These are phyloP conservation scores for Ammospiza nelsoni DNA, from an alignment of 2,113 vertebrate species.

Conservation along the genomic window DNA sequence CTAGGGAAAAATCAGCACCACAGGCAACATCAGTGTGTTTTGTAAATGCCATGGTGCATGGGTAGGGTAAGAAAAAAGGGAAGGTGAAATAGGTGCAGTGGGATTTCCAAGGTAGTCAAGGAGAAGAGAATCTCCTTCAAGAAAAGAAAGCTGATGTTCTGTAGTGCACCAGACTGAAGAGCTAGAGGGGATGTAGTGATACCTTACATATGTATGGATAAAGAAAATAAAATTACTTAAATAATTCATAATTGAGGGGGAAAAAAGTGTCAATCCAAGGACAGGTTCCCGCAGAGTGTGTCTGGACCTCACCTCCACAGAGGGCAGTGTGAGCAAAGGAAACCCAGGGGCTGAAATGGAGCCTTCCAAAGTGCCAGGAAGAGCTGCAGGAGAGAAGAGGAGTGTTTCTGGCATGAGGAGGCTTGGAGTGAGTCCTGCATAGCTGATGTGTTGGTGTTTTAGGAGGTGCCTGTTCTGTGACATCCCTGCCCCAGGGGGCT, in stretches of 20 bases:
- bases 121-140: not conserved
- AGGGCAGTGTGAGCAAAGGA: constrained; percentile 35
- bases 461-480: not conserved
- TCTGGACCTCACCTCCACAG: constrained; percentile 6
- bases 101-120: not conserved
- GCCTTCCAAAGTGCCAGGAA: not conserved
- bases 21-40: not conserved
- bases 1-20: not conserved
- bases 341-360: not conserved
- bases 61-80: not conserved
- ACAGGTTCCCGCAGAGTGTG: not conserved
- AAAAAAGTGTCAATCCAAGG: not conserved
- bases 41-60: not conserved
- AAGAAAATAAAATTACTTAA: not conserved
- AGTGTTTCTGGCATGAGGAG: not conserved
- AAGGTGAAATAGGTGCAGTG: not conserved
- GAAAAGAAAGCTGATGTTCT: not conserved
- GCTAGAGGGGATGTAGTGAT: not conserved
- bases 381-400: not conserved
- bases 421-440: not conserved
- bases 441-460: not conserved
- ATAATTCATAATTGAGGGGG: not conserved
- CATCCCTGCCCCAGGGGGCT: not conserved
- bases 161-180: not conserved
- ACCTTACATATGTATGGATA: not conserved